A percentile compares a stretch with the other conserved stretches of the same genome.
Evolutionary conservation across 2,113 vertebrate genomes (phyloP).

Genomic region (Calidris pugnax): DNA sequence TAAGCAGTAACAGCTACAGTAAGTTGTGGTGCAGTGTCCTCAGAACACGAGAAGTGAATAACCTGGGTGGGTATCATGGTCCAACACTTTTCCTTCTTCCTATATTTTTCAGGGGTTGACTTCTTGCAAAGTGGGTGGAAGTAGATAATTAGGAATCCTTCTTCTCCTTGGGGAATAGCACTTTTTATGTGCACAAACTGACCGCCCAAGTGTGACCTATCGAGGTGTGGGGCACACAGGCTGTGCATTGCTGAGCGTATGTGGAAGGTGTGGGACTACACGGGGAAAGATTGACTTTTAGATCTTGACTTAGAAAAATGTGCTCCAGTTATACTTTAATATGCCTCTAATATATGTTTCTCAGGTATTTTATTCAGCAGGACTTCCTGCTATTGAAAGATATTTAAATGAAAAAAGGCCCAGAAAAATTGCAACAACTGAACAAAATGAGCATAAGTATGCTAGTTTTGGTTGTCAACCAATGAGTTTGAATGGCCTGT

Average conservation of each 20-base stretch:
- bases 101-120: not conserved
- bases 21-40: not conserved
- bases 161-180: not conserved
- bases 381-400: not conserved
- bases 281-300: not conserved
- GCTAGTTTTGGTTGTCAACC: not conserved
- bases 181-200: not conserved
- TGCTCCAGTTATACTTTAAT: not conserved
- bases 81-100: not conserved
- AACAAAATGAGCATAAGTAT: not conserved
- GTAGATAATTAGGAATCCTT: not conserved
- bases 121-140: not conserved
- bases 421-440: not conserved
- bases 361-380: not conserved
- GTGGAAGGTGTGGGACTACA: not conserved
- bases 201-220: accelerated
- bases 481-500: not conserved
- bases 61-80: not conserved
- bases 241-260: not conserved
- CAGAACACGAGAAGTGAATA: not conserved
- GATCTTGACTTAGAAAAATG: not conserved
- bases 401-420: slow-evolving; percentile 6
- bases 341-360: not conserved
- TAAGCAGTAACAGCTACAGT: not conserved
- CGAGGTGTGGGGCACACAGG: accelerated